These are phyloP conservation scores for Aphodius sticticus DNA, from an alignment of 2,888 invertebrate species.

Conservation along the genomic window DNA sequence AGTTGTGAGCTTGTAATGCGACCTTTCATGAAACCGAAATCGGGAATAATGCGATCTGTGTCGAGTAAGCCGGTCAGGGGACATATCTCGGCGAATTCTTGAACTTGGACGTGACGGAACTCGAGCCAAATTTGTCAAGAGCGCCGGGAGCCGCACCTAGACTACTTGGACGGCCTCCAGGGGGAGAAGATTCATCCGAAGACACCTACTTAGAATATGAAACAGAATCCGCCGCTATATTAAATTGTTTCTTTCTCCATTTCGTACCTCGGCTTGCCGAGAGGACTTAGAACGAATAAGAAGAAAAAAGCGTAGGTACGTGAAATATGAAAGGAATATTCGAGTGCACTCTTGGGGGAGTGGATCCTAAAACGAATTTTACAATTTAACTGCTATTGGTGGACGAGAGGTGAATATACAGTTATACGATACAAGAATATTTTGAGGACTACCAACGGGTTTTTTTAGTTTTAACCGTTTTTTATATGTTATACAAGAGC, in stretches of 20 bases:
- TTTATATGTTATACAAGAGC: too few species aligned
- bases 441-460: too few species aligned
- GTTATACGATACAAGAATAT: neutral
- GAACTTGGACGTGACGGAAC: neutral
- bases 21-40: too few species aligned
- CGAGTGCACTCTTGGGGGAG: neutral
- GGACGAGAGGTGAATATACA: neutral
- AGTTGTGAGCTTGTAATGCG: too few species aligned
- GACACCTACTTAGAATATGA: slow-evolving; percentile 4
- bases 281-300: neutral
- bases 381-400: neutral
- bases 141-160: neutral
- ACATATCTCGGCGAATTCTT: neutral
- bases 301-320: neutral
- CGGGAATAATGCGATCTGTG: too few species aligned
- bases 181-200: neutral
- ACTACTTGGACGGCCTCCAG: neutral
- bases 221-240: neutral
- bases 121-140: neutral
- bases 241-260: neutral
- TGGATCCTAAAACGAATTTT: neutral
- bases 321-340: neutral
- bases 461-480: too few species aligned
- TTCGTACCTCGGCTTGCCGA: neutral
- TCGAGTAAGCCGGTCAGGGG: neutral